Percentiles rank a stretch among this genome's conserved stretches.
phyloP scores from a whole-genome alignment of 2,888 invertebrate species.

The Drosophila trichaetosa region DNA sequence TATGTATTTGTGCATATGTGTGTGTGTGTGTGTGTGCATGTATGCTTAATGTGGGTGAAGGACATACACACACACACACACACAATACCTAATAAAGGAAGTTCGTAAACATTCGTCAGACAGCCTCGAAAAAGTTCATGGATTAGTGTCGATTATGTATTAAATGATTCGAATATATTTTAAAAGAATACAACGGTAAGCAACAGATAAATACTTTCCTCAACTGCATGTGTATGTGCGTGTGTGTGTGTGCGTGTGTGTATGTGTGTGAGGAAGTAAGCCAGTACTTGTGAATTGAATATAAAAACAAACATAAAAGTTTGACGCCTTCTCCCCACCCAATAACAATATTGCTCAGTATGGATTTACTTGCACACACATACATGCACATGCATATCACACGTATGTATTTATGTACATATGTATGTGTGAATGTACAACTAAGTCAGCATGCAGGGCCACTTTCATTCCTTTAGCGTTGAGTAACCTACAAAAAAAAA shows the following conservation, averaged over 20 bases:
- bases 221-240: conserved; percentile 1
- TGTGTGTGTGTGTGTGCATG: conserved; percentile 4
- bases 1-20: not conserved
- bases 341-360: conserved; percentile 50
- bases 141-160: conserved; percentile 74
- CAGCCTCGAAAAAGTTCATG: conserved; percentile 51
- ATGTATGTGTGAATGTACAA: conserved; percentile 26
- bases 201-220: conserved; percentile 56
- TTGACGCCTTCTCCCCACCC: conserved; percentile 60
- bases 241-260: not conserved
- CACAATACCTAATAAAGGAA: conserved; percentile 44
- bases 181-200: conserved; percentile 49
- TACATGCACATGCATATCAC: conserved; percentile 11
- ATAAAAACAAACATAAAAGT: conserved; percentile 81
- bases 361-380: conserved; percentile 6
- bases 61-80: conserved; percentile 21
- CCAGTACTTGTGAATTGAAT: conserved; percentile 74
- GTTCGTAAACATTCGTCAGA: conserved; percentile 56
- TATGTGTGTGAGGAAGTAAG: conserved; percentile 2
- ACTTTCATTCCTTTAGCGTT: conserved; percentile 50
- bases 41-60: conserved; percentile 33
- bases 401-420: conserved; percentile 24
- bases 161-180: conserved; percentile 65
- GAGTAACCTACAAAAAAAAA: conserved; percentile 49
- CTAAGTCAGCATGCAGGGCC: conserved; percentile 44